Conservation (phyloP, 2,888 invertebrate species). For the Itoplectis maculator region DNA sequence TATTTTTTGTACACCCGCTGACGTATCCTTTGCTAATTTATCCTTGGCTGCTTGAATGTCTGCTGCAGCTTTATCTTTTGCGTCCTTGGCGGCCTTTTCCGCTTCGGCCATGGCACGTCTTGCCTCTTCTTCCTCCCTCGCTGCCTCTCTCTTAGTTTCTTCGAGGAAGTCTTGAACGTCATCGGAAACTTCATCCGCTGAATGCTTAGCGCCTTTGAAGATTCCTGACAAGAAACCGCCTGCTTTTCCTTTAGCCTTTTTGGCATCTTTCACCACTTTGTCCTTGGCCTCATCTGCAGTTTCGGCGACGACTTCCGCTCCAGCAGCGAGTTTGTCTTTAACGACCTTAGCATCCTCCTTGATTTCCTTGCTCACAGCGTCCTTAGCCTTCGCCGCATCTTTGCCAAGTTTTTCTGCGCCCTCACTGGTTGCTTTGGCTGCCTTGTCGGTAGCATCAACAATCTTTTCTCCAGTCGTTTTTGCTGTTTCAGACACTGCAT, state of each 20-base stretch:
- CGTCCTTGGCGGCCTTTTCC: constrained; percentile 61
- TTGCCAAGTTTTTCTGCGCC: constrained; percentile 11
- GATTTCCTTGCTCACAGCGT: constrained; percentile 66
- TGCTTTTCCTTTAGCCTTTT: constrained; percentile 69
- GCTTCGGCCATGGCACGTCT: constrained; percentile 56
- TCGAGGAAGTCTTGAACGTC: constrained; percentile 70
- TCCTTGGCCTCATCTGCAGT: constrained; percentile 55
- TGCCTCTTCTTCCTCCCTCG: constrained; percentile 58
- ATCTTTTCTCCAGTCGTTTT: constrained; percentile 55
- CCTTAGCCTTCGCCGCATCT: constrained; percentile 43
- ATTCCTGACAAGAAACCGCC: constrained; percentile 72
- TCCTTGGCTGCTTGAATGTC: constrained; percentile 49
- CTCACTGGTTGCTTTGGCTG: constrained; percentile 18
- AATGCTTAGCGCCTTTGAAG: constrained; percentile 78
- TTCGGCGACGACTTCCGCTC: constrained; percentile 48
- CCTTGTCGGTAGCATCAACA: constrained; percentile 34
- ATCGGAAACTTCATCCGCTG: constrained; percentile 80
- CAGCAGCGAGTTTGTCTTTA: constrained; percentile 66
- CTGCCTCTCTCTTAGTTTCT: constrained; percentile 70
- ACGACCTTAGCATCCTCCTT: constrained; percentile 64
- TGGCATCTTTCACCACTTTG: constrained; percentile 65
- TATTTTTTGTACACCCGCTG: constrained; percentile 59
- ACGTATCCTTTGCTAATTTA: constrained; percentile 42
- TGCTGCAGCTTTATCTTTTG: constrained; percentile 62
- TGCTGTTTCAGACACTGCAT: constrained; percentile 29